Base-by-base conservation (phyloP, 1,140 invertebrate species). In the Bursaphelenchus mucronatus region DNA sequence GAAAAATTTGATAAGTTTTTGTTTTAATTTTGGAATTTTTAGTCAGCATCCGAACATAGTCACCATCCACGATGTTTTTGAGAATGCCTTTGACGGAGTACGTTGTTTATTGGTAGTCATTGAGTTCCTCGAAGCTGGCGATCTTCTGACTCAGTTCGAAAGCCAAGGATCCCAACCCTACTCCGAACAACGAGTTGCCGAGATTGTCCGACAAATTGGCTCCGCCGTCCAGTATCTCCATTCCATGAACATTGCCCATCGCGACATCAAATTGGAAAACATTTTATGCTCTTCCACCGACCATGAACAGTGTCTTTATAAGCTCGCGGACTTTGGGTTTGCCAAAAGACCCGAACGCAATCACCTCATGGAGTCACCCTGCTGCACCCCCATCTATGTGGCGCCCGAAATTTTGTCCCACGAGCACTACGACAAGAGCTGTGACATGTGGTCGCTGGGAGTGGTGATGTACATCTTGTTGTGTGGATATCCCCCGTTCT, bases 281-380 rank as follows among this genome's bases (percentile, higher is more conserved):
- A 84, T 93, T 41, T 82, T 94, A 0, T 94, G 92, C 82, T 89
- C 47, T 8, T 70, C 89, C 0, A 81, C 82, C 44, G 72, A 78
- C 45, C 82, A 82, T 64, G 79, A 79, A 49, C 76, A 83, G 58
- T 92, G 90, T 40, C 85, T 90, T 68, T 86, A 97, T 47, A 98
- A 97, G 84, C 84, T 98, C 69, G 97, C 94, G 45, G 95, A 98
- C 84, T 98, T 97, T 85, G 95, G 95, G n/a, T 98, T 98, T 86
- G 95, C 95, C n/a, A 98, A 98, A 83, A 91, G 95, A 63, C 77
- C 76, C 5, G 83, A 92, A 89, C 84, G 88, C 64, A 76, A 76
- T 44, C 85, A 86, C n/a, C 88, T 89, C 66, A 83, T 98, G 65
- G 91, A 94, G 83, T 97, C 94, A 0, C 94, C 94, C 3, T 97